These are phyloP conservation scores for Napeogenes inachia DNA, from an alignment of 2,888 invertebrate genomes.

Conservation along the genomic window DNA sequence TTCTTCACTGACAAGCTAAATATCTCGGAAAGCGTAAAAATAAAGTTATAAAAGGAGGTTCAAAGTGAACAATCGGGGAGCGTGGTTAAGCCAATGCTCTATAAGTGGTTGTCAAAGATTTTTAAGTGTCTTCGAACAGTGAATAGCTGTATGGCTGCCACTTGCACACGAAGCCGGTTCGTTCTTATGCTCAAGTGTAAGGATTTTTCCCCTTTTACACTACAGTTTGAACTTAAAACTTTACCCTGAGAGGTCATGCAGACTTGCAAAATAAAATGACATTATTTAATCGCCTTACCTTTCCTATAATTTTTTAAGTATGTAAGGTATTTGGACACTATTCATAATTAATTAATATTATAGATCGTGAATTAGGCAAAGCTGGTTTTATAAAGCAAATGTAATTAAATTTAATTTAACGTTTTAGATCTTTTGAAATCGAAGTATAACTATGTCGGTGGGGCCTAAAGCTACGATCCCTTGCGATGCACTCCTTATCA, in stretches of 20 bases:
- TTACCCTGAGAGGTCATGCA: slow-evolving; percentile 22
- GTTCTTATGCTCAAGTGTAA: slow-evolving; percentile 39
- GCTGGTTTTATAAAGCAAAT: too few species aligned
- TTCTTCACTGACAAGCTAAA: slow-evolving; percentile 12
- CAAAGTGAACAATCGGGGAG: slow-evolving; percentile 29
- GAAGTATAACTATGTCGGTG: slow-evolving; percentile 48
- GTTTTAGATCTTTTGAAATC: slow-evolving; percentile 26
- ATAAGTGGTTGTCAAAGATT: slow-evolving; percentile 67
- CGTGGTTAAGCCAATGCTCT: slow-evolving; percentile 29
- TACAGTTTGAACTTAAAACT: slow-evolving; percentile 24
- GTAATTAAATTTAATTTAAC: slow-evolving; percentile 7
- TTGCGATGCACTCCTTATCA: slow-evolving; percentile 48
- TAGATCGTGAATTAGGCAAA: too few species aligned
- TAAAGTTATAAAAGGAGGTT: slow-evolving; percentile 26
- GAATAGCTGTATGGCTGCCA: slow-evolving; percentile 55
- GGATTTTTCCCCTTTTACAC: slow-evolving; percentile 35
- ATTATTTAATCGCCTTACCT: not conserved
- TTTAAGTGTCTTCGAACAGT: slow-evolving; percentile 63
- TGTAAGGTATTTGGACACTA: not conserved
- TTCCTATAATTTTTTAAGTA: not conserved
- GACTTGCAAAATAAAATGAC: slow-evolving; percentile 22
- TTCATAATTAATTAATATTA: not conserved
- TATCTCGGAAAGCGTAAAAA: slow-evolving; percentile 17
- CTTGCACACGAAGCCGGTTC: slow-evolving; percentile 61
- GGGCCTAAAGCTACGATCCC: slow-evolving; percentile 50